Evolutionary conservation across 2,113 vertebrate genomes (phyloP).

Genomic region (Nothocercus julius): DNA sequence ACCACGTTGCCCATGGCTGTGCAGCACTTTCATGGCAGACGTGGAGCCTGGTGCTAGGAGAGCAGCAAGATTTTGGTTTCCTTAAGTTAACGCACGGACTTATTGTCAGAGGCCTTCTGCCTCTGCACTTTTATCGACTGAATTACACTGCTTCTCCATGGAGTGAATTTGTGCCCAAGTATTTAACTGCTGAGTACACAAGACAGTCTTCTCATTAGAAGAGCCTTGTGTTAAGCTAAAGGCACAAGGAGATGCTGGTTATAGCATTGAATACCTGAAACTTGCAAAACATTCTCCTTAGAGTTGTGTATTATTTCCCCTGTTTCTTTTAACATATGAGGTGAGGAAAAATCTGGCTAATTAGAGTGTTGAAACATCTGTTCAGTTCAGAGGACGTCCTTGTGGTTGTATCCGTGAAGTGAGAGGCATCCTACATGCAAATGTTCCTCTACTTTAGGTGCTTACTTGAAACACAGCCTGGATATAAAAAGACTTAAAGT

Average conservation of each 20-base stretch:
- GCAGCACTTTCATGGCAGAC: rapidly evolving
- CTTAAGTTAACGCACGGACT: background rate
- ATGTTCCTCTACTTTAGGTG: background rate
- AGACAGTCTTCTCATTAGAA: background rate
- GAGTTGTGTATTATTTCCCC: background rate
- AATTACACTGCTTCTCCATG: background rate
- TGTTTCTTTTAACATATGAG: background rate
- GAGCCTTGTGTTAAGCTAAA: background rate
- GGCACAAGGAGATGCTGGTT: background rate
- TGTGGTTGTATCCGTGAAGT: background rate
- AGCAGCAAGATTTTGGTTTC: background rate
- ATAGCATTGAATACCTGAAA: background rate
- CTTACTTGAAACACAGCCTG: background rate
- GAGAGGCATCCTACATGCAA: background rate
- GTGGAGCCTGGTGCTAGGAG: rapidly evolving
- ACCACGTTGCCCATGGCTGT: background rate
- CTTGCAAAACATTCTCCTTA: background rate
- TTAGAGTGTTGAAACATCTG: background rate
- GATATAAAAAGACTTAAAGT: background rate
- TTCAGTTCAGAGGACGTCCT: background rate
- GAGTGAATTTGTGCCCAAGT: background rate
- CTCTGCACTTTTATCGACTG: background rate
- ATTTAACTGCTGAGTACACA: background rate
- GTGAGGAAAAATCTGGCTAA: background rate
- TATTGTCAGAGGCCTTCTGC: background rate